A percentile compares a stretch with the other conserved stretches of the same genome.
Evolutionary conservation across 2,797 vertebrate species (phyloP).

Genomic region (Enteromius thamalakanensis): DNA sequence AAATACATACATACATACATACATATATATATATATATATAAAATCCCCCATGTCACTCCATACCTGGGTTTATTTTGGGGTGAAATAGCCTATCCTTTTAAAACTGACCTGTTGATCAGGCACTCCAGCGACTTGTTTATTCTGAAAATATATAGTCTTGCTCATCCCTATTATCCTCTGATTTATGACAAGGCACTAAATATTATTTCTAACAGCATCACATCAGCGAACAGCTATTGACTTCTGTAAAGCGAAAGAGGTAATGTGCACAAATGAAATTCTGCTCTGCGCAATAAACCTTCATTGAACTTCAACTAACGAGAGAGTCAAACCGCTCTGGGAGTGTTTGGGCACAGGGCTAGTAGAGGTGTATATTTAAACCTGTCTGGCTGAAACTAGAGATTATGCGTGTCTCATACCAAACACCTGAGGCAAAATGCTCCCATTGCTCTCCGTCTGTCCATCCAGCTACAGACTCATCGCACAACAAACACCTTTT

Average conservation of each 20-base stretch:
- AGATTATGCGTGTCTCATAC: conserved; percentile 48
- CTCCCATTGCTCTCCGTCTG: conserved; percentile 7
- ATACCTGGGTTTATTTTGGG: not conserved
- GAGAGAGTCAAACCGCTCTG: not conserved
- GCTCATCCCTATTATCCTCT: not conserved
- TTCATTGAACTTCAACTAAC: conserved; percentile 20
- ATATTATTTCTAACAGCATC: not conserved
- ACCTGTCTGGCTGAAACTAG: conserved; percentile 46
- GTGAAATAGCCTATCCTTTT: not conserved
- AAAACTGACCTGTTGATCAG: not conserved
- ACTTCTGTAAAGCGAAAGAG: not conserved
- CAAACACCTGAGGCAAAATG: conserved; percentile 54
- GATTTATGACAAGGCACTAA: not conserved
- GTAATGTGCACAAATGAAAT: conserved; percentile 5
- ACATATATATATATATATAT: no score
- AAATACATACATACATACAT: no score
- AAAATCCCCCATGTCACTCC: not conserved
- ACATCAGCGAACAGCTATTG: not conserved
- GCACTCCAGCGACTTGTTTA: not conserved
- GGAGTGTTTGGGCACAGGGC: conserved; percentile 36
- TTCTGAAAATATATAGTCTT: not conserved
- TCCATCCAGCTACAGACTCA: conserved; percentile 24
- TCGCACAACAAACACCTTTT: conserved; percentile 6
- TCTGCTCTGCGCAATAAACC: conserved; percentile 13
- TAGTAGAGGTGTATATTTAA: conserved; percentile 53